Evolutionary conservation across 2,113 vertebrate genomes (phyloP).

Genomic region (Oxygymnocypris stewartii): DNA sequence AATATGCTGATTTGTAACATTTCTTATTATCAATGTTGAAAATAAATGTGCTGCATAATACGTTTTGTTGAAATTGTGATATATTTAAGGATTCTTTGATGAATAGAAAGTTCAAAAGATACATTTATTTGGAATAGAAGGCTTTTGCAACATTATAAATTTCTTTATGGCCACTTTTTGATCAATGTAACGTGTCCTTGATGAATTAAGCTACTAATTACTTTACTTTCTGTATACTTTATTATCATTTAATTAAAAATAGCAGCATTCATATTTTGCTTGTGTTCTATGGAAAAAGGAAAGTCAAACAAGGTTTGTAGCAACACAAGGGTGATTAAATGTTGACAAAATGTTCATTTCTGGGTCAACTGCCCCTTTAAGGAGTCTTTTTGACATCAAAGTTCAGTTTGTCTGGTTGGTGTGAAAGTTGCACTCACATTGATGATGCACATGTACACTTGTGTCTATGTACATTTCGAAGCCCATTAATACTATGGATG

Average conservation of each 20-base stretch:
- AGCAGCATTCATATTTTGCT: neutral
- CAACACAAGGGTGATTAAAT: neutral
- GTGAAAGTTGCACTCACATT: neutral
- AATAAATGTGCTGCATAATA: neutral
- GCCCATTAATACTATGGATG: neutral
- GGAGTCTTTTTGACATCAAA: constrained; percentile 8
- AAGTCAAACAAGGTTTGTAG: neutral
- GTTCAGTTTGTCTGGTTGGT: constrained; percentile 12
- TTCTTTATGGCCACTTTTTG: neutral
- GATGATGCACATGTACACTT: constrained; percentile 1
- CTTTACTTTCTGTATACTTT: neutral
- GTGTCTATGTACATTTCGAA: neutral
- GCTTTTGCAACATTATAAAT: neutral
- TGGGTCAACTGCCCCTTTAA: neutral
- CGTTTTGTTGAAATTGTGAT: neutral
- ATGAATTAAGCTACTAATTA: neutral
- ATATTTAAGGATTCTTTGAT: neutral
- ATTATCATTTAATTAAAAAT: neutral
- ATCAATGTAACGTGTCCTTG: neutral
- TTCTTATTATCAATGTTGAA: neutral
- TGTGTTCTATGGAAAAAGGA: neutral
- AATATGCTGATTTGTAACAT: neutral
- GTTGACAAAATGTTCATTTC: neutral
- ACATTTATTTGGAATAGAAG: neutral
- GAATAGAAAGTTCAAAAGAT: neutral